Base-by-base conservation (phyloP, 2,797 vertebrate species). In the Decapterus maruadsi region DNA sequence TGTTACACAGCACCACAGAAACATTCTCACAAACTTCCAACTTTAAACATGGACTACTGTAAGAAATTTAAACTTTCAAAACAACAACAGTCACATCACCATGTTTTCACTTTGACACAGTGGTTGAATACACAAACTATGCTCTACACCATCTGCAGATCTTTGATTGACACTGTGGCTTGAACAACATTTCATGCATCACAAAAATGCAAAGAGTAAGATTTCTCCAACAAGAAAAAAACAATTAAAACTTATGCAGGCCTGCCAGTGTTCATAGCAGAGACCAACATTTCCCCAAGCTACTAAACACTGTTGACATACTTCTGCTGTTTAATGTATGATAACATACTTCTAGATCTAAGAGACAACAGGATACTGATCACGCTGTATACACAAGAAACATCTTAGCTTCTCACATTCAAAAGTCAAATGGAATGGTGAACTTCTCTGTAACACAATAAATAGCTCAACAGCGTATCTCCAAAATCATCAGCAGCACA, bases 391-490 rank as follows among this genome's bases (percentile, higher is more conserved):
- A 86, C 80, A 87, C 78, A 86, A 81, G 54, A 90, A 84, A 82
- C 75, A 81, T 78, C 67, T 66, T 77, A 69, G 64, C 78, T 81
- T 90, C 73, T 83, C 87, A 92, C 90, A 89, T 94, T 93, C 87
- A 94, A 87, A 91, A 90, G 88, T 93, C 82, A 94, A 89, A 91
- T 95, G 95, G 95, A 96, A 96, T 96, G 95, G 91, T 95, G 92
- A 88, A 93, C 80, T 89, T 87, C 74, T 91, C 80, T 91, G 85
- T 82, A 84, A 92, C 76, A 90, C 80, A 91, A 91, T 89, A 87
- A 88, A 90, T 84, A 93, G 68, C 66, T 68, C 64, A 78, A 87
- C 75, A 83, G 62, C 75, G 36, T 81, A 68, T 55, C 75, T 80
- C 68, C 68, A 81, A 86, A 89, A 72, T 57, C 51, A 89, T 67